A percentile compares a stretch with the other conserved stretches of the same genome.
phyloP scores from a whole-genome alignment of 2,113 vertebrate species.

The Scopus umbretta region DNA sequence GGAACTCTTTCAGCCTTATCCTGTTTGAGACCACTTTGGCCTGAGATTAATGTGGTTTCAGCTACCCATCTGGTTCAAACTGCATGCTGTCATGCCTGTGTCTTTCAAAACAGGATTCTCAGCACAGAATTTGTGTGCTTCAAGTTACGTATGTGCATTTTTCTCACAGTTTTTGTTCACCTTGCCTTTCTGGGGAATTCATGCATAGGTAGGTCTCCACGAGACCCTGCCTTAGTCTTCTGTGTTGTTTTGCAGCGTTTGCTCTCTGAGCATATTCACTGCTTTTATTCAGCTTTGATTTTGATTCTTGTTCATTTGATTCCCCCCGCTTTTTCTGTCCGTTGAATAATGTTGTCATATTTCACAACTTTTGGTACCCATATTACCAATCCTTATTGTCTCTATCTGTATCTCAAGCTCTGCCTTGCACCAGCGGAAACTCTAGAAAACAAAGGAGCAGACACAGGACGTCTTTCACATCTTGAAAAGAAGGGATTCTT shows the following conservation, averaged over 20 bases:
- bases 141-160: fast-evolving
- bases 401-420: background rate
- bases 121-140: background rate
- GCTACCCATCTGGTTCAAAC: too few species aligned
- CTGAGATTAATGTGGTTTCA: background rate
- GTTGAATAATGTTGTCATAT: background rate
- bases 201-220: background rate
- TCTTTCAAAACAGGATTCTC: background rate
- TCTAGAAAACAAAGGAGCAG: background rate
- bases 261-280: background rate
- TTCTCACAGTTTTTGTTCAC: background rate
- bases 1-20: background rate
- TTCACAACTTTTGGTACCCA: background rate
- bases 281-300: background rate
- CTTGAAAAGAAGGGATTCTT: background rate
- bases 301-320: background rate
- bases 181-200: background rate
- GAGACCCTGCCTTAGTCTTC: background rate
- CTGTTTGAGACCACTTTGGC: background rate
- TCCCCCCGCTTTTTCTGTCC: background rate
- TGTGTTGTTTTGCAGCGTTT: background rate
- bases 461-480: background rate
- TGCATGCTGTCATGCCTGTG: background rate
- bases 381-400: background rate
- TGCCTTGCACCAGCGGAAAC: background rate